Evolutionary conservation across 1,140 invertebrate genomes (phyloP).

Genomic region (Temnothorax nylanderi): DNA sequence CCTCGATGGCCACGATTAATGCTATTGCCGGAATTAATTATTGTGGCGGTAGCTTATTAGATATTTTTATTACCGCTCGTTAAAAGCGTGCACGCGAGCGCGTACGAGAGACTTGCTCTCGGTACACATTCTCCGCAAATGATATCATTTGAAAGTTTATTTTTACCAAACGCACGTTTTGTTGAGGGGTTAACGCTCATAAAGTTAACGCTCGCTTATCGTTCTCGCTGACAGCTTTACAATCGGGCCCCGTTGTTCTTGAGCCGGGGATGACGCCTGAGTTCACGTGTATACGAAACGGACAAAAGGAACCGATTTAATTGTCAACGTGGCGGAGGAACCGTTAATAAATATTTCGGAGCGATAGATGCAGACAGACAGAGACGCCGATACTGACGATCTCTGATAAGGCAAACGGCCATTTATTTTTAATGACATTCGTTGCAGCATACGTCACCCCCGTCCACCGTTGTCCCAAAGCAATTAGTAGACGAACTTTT

Average conservation of each 20-base stretch:
- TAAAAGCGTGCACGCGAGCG: constrained; percentile 37
- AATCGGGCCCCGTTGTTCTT: not conserved
- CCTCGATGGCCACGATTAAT: constrained; percentile 58
- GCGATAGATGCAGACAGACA: constrained; percentile 30
- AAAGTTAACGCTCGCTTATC: constrained; percentile 64
- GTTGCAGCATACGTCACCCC: constrained; percentile 36
- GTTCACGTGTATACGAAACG: not conserved
- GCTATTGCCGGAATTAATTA: constrained; percentile 66
- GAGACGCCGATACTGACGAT: constrained; percentile 53
- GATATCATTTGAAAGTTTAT: constrained; percentile 64
- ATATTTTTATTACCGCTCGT: constrained; percentile 66
- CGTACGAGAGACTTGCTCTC: not conserved
- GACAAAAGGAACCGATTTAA: constrained; percentile 67
- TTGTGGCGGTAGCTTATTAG: constrained; percentile 62
- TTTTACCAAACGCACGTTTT: constrained; percentile 44
- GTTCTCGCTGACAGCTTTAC: constrained; percentile 64
- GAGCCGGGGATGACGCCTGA: not conserved
- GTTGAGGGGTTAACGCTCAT: constrained; percentile 11
- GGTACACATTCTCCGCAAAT: constrained; percentile 37
- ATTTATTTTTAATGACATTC: constrained; percentile 65
- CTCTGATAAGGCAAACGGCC: constrained; percentile 61
- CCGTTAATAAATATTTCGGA: constrained; percentile 48
- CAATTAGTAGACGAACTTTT: constrained; percentile 64
- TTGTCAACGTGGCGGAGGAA: constrained; percentile 40
- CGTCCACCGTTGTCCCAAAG: not conserved